Base-by-base conservation (phyloP, 2,797 vertebrate genomes). In the Rhabdophis nuchalis region DNA sequence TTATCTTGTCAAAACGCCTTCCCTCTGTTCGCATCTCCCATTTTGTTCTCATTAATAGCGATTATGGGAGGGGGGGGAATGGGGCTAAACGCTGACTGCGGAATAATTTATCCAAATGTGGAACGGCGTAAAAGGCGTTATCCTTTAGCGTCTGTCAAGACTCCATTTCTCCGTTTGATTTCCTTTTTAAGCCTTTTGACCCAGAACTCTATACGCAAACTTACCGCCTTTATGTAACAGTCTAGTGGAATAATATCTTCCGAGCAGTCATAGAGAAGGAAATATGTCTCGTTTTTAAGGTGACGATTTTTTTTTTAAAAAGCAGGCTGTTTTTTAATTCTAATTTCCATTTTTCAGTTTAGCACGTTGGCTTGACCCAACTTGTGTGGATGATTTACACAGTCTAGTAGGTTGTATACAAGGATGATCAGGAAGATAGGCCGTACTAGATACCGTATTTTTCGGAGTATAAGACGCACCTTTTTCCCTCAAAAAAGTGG, bases 1-100 rank as follows among this genome's bases (percentile, higher is more conserved):
- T 97, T 97, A 97, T 97, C 97, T 97, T 97, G 97, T 97, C 96
- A 97, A 96, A 96, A 96, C 96, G 95, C 96, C 95, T 93, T 96
- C 94, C 95, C 94, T 96, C 95, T 96, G 94, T 94, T 95, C 95
- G 95, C 94, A 88, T 91, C 92, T 97, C 94, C 96, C 94, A 92
- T 95, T 96, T 94, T 94, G 96, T 96, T 95, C 95, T 97, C 95
- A 94, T 95, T 95, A 96, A 95, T 94, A 94, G 88, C 46, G 95
- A 96, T 96, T 95, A 93, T 41, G 12, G 12, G 20, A 3, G 46
- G 14, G 36, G 10, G 95, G 96, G 93, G 96, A 95, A 95, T 11
- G 85, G 94, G 94, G 95, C 95, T 95, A 95, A 95, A 96, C 92
- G 92, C 95, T 96, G 94, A 95, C 96, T 96, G 95, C 93, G 90